Evolutionary conservation across 2,888 invertebrate species (phyloP).

Genomic region (Lapara coniferarum): DNA sequence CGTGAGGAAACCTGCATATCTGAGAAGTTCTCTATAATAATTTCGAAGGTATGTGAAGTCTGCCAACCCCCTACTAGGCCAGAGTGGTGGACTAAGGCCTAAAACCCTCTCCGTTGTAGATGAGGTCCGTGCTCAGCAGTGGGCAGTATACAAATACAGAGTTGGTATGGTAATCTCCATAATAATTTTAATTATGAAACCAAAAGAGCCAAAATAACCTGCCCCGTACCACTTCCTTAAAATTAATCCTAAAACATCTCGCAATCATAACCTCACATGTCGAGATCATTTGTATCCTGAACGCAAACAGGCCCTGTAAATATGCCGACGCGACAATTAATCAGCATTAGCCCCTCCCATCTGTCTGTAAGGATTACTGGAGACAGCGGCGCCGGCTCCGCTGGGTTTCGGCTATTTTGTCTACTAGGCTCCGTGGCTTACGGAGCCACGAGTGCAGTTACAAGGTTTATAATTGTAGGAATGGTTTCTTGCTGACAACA

Average conservation of each 20-base stretch:
- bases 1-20: too few relatives aligned
- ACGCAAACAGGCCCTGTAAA: conserved; percentile 31
- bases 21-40: too few relatives aligned
- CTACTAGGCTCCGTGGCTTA: neutral
- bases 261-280: neutral
- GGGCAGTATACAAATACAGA: too few relatives aligned
- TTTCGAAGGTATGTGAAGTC: too few relatives aligned
- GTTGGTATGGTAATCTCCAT: too few relatives aligned
- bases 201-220: too few relatives aligned
- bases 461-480: neutral
- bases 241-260: neutral
- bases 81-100: too few relatives aligned
- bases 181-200: too few relatives aligned
- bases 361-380: conserved; percentile 46
- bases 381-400: conserved; percentile 35
- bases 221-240: neutral
- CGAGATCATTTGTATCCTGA: neutral
- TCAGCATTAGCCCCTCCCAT: conserved; percentile 48
- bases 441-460: neutral
- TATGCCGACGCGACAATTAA: conserved; percentile 48
- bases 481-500: too few relatives aligned
- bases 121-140: too few relatives aligned
- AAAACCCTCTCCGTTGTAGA: too few relatives aligned
- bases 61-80: too few relatives aligned
- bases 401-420: neutral